Evolutionary conservation across 2,888 invertebrate genomes (phyloP).

Genomic region (Rhyacophila evoluta): DNA sequence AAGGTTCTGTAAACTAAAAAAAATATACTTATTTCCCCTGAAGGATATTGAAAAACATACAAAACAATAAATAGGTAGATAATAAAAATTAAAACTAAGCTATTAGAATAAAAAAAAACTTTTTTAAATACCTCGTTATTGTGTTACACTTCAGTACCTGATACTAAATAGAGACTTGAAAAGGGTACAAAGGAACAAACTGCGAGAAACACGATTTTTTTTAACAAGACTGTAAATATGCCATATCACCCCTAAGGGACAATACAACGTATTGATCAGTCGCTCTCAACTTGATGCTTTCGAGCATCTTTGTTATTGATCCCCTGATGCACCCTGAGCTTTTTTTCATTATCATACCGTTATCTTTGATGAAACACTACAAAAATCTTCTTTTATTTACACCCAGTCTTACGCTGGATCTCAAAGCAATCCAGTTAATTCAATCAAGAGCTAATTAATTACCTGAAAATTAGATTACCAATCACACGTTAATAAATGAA

Average conservation of each 20-base stretch:
- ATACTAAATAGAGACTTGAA: conserved; percentile 5
- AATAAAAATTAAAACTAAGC: not conserved
- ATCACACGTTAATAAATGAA: no score
- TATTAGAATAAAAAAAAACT: not conserved
- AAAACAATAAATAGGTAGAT: not conserved
- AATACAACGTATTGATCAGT: not conserved
- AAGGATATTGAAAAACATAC: not conserved
- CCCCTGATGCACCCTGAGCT: no score
- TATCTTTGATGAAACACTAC: no score
- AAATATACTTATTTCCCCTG: no score
- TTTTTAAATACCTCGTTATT: conserved; percentile 24
- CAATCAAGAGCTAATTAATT: no score
- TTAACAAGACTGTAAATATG: conserved; percentile 24
- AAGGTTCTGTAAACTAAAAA: no score
- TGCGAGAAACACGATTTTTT: conserved; percentile 12
- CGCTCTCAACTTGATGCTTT: not conserved
- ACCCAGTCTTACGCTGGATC: no score
- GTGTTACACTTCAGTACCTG: conserved; percentile 8
- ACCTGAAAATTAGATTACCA: no score
- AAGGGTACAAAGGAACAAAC: not conserved
- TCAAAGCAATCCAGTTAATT: no score
- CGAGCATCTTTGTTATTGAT: not conserved
- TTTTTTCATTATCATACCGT: no score
- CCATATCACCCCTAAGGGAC: conserved; percentile 1
- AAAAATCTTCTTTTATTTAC: no score